phyloP scores from a whole-genome alignment of 2,113 vertebrate genomes.

The Monopterus albus region DNA sequence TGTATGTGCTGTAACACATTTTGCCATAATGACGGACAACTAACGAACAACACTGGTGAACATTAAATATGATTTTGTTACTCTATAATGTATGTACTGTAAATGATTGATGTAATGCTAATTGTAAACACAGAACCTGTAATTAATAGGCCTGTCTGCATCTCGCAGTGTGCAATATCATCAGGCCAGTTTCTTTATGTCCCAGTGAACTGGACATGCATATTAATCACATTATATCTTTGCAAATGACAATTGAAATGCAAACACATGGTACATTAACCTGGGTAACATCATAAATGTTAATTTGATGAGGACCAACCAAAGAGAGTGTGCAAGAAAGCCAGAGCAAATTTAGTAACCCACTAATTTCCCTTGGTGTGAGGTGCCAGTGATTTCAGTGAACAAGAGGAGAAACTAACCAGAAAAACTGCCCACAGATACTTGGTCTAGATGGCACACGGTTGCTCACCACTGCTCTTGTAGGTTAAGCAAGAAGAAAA shows the following conservation, averaged over 20 bases:
- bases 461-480: constrained; percentile 3
- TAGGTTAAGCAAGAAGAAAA: constrained; percentile 22
- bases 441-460: not conserved
- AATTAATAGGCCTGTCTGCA: not conserved
- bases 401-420: not conserved
- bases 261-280: not conserved
- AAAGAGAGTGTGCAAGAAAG: not conserved
- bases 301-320: not conserved
- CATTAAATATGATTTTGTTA: no score
- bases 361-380: not conserved
- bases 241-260: not conserved
- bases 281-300: not conserved
- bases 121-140: no score
- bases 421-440: not conserved
- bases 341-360: not conserved
- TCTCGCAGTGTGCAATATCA: not conserved
- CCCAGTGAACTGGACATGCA: not conserved
- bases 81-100: no score
- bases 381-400: not conserved
- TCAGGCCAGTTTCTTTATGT: not conserved
- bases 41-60: no score
- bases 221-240: not conserved
- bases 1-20: no score
- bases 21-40: no score
- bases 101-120: no score